phyloP scores from a whole-genome alignment of 2,113 vertebrate species.

The Labrus mixtus region DNA sequence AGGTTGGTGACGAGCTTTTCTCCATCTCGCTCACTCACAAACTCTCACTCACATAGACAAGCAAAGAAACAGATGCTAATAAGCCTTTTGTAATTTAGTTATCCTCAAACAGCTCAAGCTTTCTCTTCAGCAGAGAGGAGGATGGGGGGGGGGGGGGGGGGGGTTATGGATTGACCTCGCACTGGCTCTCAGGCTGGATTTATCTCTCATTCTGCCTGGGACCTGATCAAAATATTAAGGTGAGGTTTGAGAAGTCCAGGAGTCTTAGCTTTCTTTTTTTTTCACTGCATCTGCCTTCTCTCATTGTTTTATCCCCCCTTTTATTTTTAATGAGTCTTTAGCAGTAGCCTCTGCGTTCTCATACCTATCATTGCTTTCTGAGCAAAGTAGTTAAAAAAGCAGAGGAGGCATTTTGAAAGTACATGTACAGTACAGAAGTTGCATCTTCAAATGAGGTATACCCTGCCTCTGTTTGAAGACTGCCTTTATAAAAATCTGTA shows the following conservation, averaged over 20 bases:
- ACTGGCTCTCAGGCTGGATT: slow-evolving; percentile 42
- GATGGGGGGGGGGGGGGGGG: slow-evolving; percentile 20
- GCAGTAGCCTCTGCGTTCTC: slow-evolving; percentile 32
- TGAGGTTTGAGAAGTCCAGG: slow-evolving; percentile 10
- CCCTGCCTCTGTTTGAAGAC: slow-evolving; percentile 33
- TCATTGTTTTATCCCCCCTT: slow-evolving; percentile 45
- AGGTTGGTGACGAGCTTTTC: slow-evolving; percentile 16
- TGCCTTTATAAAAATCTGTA: slow-evolving; percentile 29
- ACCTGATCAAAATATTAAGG: slow-evolving; percentile 33
- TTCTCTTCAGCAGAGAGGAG: slow-evolving; percentile 12
- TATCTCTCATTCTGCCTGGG: slow-evolving; percentile 53
- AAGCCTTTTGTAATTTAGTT: slow-evolving; percentile 58
- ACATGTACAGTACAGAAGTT: slow-evolving; percentile 50
- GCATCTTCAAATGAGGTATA: slow-evolving; percentile 54
- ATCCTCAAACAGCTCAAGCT: slow-evolving; percentile 40
- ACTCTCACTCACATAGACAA: slow-evolving; percentile 18
- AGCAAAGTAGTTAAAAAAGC: slow-evolving; percentile 58
- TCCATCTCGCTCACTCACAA: slow-evolving; percentile 5
- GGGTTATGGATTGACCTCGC: slow-evolving; percentile 43
- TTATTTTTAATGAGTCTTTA: slow-evolving; percentile 73
- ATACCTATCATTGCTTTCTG: slow-evolving; percentile 28
- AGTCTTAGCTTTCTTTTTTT: slow-evolving; percentile 41
- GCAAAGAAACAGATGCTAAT: slow-evolving; percentile 62
- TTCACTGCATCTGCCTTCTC: slow-evolving; percentile 32
- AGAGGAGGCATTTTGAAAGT: slow-evolving; percentile 64